Percentiles rank a stretch among this genome's conserved stretches.
Evolutionary conservation across 92 coral and sea anemone genomes (phyloP).

Genomic region (Parazoanthus swiftii): DNA sequence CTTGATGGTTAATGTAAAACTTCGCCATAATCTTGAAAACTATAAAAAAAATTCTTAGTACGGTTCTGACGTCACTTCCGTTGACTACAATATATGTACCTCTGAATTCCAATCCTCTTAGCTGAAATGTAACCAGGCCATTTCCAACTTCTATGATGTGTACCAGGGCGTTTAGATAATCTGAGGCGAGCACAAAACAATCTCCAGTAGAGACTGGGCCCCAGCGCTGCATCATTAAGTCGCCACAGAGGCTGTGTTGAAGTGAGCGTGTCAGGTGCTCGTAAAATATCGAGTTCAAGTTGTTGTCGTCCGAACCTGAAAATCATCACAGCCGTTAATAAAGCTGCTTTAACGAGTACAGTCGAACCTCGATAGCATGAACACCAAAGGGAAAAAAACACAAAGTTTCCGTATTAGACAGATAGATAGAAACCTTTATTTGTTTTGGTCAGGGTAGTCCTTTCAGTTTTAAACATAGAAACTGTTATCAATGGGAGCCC

Average conservation of each 20-base stretch:
- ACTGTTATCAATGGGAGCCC: too few relatives aligned
- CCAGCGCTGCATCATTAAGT: constrained; percentile 97
- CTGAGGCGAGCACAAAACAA: constrained; percentile 97
- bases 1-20: too few relatives aligned
- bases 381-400: too few relatives aligned
- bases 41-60: too few relatives aligned
- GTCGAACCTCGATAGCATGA: too few relatives aligned
- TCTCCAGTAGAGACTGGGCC: constrained; percentile 98
- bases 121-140: constrained; percentile 95
- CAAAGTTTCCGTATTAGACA: too few relatives aligned
- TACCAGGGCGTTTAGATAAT: constrained; percentile 92
- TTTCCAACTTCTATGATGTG: constrained; percentile 97
- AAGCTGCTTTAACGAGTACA: too few relatives aligned
- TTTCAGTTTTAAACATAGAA: too few relatives aligned
- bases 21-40: too few relatives aligned
- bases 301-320: constrained; percentile 92
- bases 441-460: too few relatives aligned
- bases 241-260: constrained; percentile 97
- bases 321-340: background rate
- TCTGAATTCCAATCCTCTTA: constrained; percentile 94
- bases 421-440: too few relatives aligned
- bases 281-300: constrained; percentile 94
- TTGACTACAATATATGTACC: constrained; percentile 50
- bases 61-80: too few relatives aligned
- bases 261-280: constrained; percentile 95